Percentiles rank a stretch among this genome's conserved stretches.
Conservation (phyloP, 2,113 vertebrate genomes). For the Nanger granti region DNA sequence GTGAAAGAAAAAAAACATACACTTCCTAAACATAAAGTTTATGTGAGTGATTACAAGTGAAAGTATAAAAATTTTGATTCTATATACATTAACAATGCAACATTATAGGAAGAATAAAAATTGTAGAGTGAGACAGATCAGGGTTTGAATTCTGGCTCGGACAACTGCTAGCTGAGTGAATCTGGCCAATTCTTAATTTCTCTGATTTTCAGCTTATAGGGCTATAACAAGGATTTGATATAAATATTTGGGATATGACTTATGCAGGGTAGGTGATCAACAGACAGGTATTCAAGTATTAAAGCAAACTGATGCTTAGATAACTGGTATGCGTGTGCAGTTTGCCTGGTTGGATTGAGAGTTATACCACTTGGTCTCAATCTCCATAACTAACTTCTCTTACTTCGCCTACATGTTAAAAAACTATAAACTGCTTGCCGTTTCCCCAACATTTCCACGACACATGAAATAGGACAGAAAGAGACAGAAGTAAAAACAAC, state of each 20-base stretch:
- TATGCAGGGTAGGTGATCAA: background rate
- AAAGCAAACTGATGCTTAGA: background rate
- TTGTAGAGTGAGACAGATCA: background rate
- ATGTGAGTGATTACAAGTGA: background rate
- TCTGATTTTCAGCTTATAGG: constrained; percentile 1
- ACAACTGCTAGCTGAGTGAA: background rate
- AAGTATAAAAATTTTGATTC: background rate
- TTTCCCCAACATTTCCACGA: background rate
- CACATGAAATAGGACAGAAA: background rate
- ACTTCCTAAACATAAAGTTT: background rate
- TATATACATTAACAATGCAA: background rate
- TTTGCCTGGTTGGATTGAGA: background rate
- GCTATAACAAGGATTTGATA: background rate
- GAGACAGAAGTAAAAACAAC: background rate
- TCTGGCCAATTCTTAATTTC: background rate
- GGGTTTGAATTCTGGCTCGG: background rate
- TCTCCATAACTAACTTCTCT: background rate
- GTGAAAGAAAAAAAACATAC: constrained; percentile 7
- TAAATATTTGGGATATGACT: background rate
- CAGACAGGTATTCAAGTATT: background rate
- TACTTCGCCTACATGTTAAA: background rate
- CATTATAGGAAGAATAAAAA: background rate
- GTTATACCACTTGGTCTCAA: background rate
- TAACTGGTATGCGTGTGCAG: background rate
- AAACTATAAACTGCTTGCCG: background rate